Evolutionary conservation across 2,797 vertebrate genomes (phyloP).

Genomic region (Scyliorhinus canicula): DNA sequence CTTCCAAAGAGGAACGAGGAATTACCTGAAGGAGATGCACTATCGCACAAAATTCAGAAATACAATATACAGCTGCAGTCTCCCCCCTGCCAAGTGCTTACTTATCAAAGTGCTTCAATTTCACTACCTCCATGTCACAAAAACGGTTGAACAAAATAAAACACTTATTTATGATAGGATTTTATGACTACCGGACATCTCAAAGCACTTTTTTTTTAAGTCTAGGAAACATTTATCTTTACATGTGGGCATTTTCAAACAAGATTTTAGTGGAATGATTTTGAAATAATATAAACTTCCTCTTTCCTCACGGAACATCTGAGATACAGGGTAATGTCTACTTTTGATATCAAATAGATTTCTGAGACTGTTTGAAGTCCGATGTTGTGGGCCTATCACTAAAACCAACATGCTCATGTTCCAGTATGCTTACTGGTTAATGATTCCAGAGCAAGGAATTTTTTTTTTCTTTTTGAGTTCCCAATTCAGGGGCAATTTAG

Average conservation of each 20-base stretch:
- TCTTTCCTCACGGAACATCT: too few relatives aligned
- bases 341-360: background rate
- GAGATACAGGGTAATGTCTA: background rate
- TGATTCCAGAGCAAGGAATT: background rate
- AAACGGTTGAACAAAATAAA: too few relatives aligned
- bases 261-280: background rate
- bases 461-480: too few relatives aligned
- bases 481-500: too few relatives aligned
- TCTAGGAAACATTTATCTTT: too few relatives aligned
- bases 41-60: background rate
- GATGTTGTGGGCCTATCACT: background rate
- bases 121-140: too few relatives aligned
- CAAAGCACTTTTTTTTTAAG: background rate
- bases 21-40: background rate
- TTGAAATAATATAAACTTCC: too few relatives aligned
- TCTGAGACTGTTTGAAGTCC: background rate
- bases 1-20: background rate
- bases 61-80: background rate
- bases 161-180: background rate
- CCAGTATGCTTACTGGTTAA: too few relatives aligned
- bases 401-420: background rate
- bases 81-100: background rate
- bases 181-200: background rate
- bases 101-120: background rate
- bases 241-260: too few relatives aligned